Evolutionary conservation across 2,113 vertebrate genomes (phyloP), one percentile per base, ranked within the genome.

Genomic region (Planiliza haematocheilus): DNA sequence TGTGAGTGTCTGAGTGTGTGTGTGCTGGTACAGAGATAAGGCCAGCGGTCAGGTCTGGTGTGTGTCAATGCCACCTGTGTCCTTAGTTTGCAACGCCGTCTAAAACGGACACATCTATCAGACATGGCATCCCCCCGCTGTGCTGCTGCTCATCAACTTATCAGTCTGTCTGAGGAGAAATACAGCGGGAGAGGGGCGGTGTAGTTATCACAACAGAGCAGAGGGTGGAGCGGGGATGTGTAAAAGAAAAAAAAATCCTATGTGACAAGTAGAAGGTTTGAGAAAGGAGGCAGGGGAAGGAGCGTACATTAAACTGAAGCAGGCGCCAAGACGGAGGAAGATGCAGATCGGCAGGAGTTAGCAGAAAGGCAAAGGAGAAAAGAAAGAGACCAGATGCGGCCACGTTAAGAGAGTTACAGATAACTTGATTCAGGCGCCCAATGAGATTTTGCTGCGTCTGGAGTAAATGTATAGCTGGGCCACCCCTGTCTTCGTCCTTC

Each of bases 51-150:
- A 45, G 76, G 49, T 86, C 89, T 92, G 91, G 74, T 81, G 46
- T 89, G 67, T 86, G 86, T 93, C 92, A 85, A 56, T 4, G 21
- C 71, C 90, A 89, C 91, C 87, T 81, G 59, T 68, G 85, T 86
- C 82, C 61, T 64, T n/a, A 56, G 53, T 84, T 74, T 83, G 81
- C 41, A 49, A 51, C 80, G 67, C 2, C 2, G 43, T 71, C 85
- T 80, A 85, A 90, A 85, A 86, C 81, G 83, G 83, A 63, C 62
- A 67, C 64, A 70, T 71, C 79, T 79, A 76, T 84, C 77, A 81
- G 87, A 87, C 79, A 16, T 59, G 42, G 66, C 76, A 62, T 65
- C 59, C 63, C n/a, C 76, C 65, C 55, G 63, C 70, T 70, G 70
- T 39, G 55, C 51, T 60, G 55, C 51, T 57, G 61, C 49, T 69